Evolutionary conservation across 2,797 vertebrate species (phyloP).

Genomic region (Sebastolobus altivelis): DNA sequence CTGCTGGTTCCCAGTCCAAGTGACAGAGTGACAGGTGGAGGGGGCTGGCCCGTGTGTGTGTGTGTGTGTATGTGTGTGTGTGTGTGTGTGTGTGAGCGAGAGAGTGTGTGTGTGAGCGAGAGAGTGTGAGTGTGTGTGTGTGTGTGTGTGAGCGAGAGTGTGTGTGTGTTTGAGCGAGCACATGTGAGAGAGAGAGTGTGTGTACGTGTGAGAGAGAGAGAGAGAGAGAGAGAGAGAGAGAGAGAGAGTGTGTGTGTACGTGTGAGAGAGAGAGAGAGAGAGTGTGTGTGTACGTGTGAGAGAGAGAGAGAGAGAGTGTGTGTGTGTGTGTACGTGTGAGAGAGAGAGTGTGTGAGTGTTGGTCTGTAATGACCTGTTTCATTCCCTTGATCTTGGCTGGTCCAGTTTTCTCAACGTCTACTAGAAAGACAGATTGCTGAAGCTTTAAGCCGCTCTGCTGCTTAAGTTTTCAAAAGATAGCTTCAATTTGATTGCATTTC

Average conservation of each 20-base stretch:
- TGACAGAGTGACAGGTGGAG: conserved; percentile 79
- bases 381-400: conserved; percentile 73
- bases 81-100: not conserved
- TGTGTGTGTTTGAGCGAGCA: too few relatives aligned
- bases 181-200: too few relatives aligned
- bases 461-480: conserved; percentile 12
- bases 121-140: too few relatives aligned
- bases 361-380: conserved; percentile 66
- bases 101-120: conserved; percentile 15
- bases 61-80: conserved; percentile 14
- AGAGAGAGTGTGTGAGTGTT: conserved; percentile 21
- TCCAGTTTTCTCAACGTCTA: conserved; percentile 44
- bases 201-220: too few relatives aligned
- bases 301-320: not conserved
- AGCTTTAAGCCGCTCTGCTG: conserved; percentile 29
- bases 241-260: not conserved
- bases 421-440: conserved; percentile 42
- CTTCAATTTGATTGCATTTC: conserved; percentile 27
- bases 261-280: not conserved
- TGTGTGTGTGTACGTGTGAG: not conserved
- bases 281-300: conserved; percentile 11
- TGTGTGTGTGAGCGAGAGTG: too few relatives aligned
- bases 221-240: too few relatives aligned
- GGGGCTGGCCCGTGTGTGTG: conserved; percentile 56
- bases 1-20: conserved; percentile 67